Evolutionary conservation across 2,888 invertebrate genomes (phyloP).

Genomic region (Theodoxus fluviatilis): DNA sequence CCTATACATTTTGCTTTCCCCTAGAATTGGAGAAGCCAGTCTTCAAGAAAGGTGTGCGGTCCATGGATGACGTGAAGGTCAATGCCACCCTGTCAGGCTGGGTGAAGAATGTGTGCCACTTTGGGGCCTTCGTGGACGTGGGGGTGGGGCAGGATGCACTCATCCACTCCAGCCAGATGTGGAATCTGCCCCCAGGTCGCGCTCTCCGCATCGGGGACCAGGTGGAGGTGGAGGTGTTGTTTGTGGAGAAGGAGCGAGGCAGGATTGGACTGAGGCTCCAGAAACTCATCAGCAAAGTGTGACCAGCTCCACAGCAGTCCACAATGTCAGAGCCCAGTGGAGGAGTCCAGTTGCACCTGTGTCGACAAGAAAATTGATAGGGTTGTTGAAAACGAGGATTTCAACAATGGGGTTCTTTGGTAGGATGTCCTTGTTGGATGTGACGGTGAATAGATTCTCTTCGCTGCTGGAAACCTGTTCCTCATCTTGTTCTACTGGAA

Average conservation of each 20-base stretch:
- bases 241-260: constrained; percentile 41
- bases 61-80: constrained; percentile 72
- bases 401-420: too few species aligned
- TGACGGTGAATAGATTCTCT: too few species aligned
- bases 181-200: constrained; percentile 22
- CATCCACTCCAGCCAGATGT: constrained; percentile 66
- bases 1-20: constrained; percentile 30
- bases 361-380: too few species aligned
- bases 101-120: constrained; percentile 84
- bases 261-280: constrained; percentile 48
- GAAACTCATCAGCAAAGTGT: constrained; percentile 8
- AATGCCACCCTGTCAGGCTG: constrained; percentile 71
- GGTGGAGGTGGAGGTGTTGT: constrained; percentile 50
- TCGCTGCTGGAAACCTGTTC: too few species aligned
- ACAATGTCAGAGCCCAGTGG: too few species aligned
- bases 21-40: constrained; percentile 74
- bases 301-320: too few species aligned
- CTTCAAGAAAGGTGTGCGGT: constrained; percentile 78
- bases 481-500: too few species aligned
- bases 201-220: constrained; percentile 48
- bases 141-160: constrained; percentile 65
- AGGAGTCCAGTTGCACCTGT: too few species aligned
- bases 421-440: too few species aligned
- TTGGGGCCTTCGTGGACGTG: constrained; percentile 88
- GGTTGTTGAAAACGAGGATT: too few species aligned